Evolutionary conservation across 2,113 vertebrate genomes (phyloP), one percentile per base, ranked within the genome.

Genomic region (Lasiurus cinereus): DNA sequence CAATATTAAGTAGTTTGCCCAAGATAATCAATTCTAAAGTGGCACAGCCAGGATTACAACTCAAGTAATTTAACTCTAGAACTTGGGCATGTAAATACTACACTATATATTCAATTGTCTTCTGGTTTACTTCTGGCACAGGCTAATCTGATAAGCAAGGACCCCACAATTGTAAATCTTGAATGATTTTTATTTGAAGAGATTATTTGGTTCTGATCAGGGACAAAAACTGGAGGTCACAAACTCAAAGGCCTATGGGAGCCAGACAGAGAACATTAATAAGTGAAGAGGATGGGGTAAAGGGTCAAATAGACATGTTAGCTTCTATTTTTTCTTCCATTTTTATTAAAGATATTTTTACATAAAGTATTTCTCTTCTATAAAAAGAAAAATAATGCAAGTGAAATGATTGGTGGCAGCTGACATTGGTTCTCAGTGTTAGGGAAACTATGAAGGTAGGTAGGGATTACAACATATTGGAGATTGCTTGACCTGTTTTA

Each of bases 331-430:
- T 83, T 84, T 78, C 16, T 76, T 79, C 36, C 12, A 73, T 67
- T 91, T 94, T 90, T 66, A 91, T 69, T 89, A 79, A 46, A 93
- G 76, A n/a, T 5, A 69, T 83, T 94, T 80, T 92, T 91, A 72
- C 6, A 74, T 73, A 56, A 90, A 92, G 54, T 46, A 43, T 80
- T 94, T 95, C 33, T 88, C 15, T 79, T 36, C 16, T 22, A 66
- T 43, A 29, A 74, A 54, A 87, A 83, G 76, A 90, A 90, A 87
- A 94, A 33, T 27, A 83, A 85, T 36, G 19, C 29, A 86, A 31
- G 19, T 69, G 33, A 31, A 92, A 74, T 88, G 46, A 72, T 11
- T 66, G 15, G 66, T 77, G 24, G n/a, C 48, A 33, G 22, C 33
- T 76, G 43, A 62, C 21, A 22, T 29, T 78, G 18, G 48, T 54